These are phyloP conservation scores for Lucilia cuprina DNA, from an alignment of 1,140 invertebrate genomes.

Conservation along the genomic window DNA sequence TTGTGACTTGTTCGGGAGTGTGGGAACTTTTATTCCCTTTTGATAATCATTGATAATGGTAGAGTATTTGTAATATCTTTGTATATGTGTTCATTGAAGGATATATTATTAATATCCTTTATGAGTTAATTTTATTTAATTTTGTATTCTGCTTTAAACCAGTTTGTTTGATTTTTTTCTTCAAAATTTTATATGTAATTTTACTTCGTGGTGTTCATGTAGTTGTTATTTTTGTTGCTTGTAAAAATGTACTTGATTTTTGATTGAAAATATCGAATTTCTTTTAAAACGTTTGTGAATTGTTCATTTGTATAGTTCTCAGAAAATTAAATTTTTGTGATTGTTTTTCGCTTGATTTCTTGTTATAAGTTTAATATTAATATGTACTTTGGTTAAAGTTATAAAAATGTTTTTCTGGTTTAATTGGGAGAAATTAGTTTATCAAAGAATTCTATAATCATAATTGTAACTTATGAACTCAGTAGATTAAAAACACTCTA, in stretches of 20 bases:
- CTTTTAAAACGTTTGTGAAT: slow-evolving; percentile 51
- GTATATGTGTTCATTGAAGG: not conserved
- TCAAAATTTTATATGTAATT: not conserved
- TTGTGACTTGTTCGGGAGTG: not conserved
- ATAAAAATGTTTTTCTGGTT: no score
- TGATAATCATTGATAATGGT: not conserved
- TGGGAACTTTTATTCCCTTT: slow-evolving; percentile 24
- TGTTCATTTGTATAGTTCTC: slow-evolving; percentile 52
- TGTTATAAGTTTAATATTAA: no score
- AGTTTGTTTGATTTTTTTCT: not conserved
- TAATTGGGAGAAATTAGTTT: no score
- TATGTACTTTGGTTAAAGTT: no score
- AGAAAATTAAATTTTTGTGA: slow-evolving; percentile 40
- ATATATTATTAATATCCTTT: slow-evolving; percentile 26
- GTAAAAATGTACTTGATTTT: slow-evolving; percentile 37
- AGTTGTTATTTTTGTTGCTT: not conserved
- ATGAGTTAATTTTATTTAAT: slow-evolving; percentile 25
- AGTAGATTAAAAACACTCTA: no score
- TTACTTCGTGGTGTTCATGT: not conserved
- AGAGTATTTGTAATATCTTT: not conserved
- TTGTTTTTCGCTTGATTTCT: not conserved
- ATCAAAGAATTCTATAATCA: no score
- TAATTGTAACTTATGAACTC: no score
- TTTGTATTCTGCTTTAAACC: not conserved
- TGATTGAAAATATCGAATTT: slow-evolving; percentile 46